These are phyloP conservation scores for Andrena fulva DNA, from an alignment of 2,888 invertebrate genomes.

Conservation along the genomic window DNA sequence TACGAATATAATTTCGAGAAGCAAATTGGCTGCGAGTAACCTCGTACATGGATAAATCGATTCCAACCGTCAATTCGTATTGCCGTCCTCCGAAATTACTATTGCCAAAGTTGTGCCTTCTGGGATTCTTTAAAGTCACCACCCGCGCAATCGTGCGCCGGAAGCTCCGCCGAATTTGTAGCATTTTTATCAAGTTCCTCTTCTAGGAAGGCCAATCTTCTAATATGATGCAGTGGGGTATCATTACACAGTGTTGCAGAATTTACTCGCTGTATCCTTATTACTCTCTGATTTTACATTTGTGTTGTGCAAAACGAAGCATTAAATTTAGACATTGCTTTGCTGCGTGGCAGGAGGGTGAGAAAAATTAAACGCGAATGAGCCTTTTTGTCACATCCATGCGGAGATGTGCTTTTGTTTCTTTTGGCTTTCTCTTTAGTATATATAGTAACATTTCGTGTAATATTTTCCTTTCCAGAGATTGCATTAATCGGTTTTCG, in stretches of 20 bases:
- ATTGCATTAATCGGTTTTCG: background rate
- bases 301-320: background rate
- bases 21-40: constrained; percentile 60
- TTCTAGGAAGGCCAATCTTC: background rate
- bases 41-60: constrained; percentile 63
- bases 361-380: background rate
- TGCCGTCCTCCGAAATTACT: constrained; percentile 42
- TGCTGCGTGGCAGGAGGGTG: background rate
- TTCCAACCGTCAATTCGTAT: constrained; percentile 70
- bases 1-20: constrained; percentile 35
- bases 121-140: background rate
- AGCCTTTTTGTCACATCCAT: background rate
- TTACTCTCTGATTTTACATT: constrained; percentile 3
- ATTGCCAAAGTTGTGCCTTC: constrained; percentile 7
- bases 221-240: background rate
- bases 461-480: background rate
- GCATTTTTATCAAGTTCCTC: constrained; percentile 43
- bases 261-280: background rate
- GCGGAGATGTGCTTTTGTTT: constrained; percentile 23
- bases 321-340: constrained; percentile 45
- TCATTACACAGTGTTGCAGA: background rate
- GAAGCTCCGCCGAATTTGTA: constrained; percentile 17
- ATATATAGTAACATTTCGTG: background rate
- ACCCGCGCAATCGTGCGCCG: background rate
- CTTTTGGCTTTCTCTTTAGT: background rate